Conservation (phyloP, 2,888 invertebrate genomes). For the Hydriomena furcata region DNA sequence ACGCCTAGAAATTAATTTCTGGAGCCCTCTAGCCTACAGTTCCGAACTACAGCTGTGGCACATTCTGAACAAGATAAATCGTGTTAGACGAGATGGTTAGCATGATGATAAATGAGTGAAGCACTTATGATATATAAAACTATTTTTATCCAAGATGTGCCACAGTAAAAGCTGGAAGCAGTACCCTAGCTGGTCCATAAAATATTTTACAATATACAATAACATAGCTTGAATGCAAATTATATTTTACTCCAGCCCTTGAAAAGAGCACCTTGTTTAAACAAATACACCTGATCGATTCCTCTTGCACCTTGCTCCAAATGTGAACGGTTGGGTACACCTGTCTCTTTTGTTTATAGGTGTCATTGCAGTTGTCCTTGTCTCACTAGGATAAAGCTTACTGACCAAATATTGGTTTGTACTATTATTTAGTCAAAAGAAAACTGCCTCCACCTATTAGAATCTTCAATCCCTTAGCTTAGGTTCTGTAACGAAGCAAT, state of each 20-base stretch:
- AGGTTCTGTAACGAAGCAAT: too few species aligned
- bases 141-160: background rate
- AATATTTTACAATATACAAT: conserved; percentile 12
- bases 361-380: conserved; percentile 40
- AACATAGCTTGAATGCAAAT: conserved; percentile 39
- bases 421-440: too few species aligned
- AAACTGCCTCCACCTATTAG: too few species aligned
- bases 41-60: background rate
- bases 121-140: too few species aligned
- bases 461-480: too few species aligned
- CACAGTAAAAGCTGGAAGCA: background rate
- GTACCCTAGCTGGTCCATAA: background rate
- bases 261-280: conserved; percentile 74
- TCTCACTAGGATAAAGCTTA: conserved; percentile 28
- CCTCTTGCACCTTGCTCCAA: conserved; percentile 73
- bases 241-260: conserved; percentile 61
- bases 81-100: too few species aligned
- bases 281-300: conserved; percentile 80
- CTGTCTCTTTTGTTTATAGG: conserved; percentile 55
- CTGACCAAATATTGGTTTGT: background rate
- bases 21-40: conserved; percentile 3
- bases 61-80: too few species aligned
- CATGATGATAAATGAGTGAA: too few species aligned
- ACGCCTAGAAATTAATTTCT: conserved; percentile 1
- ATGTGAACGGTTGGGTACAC: conserved; percentile 49